Evolutionary conservation across 2,888 invertebrate genomes (phyloP).

Genomic region (Hartigia nigra): DNA sequence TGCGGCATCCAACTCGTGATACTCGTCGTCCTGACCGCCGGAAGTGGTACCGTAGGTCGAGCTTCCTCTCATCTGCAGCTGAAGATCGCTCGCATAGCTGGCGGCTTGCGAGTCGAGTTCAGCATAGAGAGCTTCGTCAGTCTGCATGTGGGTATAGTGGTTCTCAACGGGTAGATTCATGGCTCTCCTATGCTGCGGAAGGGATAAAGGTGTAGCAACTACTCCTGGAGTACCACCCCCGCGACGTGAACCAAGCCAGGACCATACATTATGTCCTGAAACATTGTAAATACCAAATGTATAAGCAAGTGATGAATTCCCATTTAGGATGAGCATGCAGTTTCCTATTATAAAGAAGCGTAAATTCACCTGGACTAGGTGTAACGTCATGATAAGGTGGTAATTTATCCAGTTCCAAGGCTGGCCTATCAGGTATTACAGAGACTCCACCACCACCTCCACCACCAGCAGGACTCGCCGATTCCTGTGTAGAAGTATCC

Average conservation of each 20-base stretch:
- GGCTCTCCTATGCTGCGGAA: constrained; percentile 61
- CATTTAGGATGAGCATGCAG: constrained; percentile 4
- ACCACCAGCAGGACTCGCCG: constrained; percentile 46
- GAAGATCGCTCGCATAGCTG: constrained; percentile 64
- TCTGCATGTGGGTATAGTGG: constrained; percentile 79
- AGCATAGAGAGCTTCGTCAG: constrained; percentile 77
- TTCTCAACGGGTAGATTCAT: constrained; percentile 71
- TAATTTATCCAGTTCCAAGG: constrained; percentile 63
- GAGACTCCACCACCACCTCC: constrained; percentile 59
- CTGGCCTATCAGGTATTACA: constrained; percentile 63
- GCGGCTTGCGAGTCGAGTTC: constrained; percentile 74
- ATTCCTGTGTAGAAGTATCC: constrained; percentile 54
- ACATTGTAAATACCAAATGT: not conserved
- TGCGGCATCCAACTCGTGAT: constrained; percentile 63
- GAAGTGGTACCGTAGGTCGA: constrained; percentile 58
- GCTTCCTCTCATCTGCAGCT: constrained; percentile 57
- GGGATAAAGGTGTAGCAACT: constrained; percentile 60
- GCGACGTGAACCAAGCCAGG: constrained; percentile 62
- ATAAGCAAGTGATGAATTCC: not conserved
- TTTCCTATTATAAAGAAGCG: not conserved
- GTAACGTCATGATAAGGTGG: constrained; percentile 65
- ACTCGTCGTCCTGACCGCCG: constrained; percentile 59
- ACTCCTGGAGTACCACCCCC: constrained; percentile 62
- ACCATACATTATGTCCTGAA: constrained; percentile 64
- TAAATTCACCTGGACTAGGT: constrained; percentile 60